Evolutionary conservation across 2,888 invertebrate genomes (phyloP), one percentile per base, ranked within the genome.

Genomic region (Lottia scabra): DNA sequence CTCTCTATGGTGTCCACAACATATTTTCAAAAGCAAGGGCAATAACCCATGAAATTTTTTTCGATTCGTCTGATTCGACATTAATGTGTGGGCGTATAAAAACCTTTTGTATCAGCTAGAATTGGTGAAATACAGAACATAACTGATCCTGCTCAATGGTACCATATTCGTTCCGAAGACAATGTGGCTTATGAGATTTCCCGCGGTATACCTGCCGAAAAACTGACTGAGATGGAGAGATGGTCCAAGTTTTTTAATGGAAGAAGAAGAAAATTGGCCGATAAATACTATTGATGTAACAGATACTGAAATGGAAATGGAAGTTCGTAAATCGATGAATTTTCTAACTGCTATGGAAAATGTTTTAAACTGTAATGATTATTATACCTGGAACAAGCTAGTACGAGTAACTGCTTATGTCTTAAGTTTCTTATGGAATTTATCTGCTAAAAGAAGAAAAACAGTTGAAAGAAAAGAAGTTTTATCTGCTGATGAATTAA

Each of bases 201-300:
- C 8, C 23, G 56, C 12, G 56, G 56, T 23, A 56, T 56, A 56
- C 23, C 56, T 12, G 56, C 12, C 19, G 10, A 13, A 12, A 19
- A 56, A 23, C 13, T 56, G 12, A 56, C 56, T n/a, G 13, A 56
- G 56, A 56, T 56, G 56, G 56, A 56, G 19, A 56, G 10, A 23
- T 23, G 56, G 56, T 23, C 56, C 23, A 23, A 23, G 23, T 12
- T 23, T 56, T 23, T 23, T 56, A 56, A 19, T 13, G 12, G 23
- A n/a, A 56, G 56, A 56, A 56, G 56, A 56, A 56, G 56, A 56
- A 56, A 16, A 56, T 23, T 56, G 56, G 56, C 56, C 56, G 6
- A 56, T 15, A 6, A 23, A 56, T 3, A 56, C n/a, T 23, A 19
- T 56, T 56, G 19, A 16, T 19, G 10, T 23, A n/a, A 19, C 23